phyloP scores from a whole-genome alignment of 2,113 vertebrate species.

The Neotragus moschatus region DNA sequence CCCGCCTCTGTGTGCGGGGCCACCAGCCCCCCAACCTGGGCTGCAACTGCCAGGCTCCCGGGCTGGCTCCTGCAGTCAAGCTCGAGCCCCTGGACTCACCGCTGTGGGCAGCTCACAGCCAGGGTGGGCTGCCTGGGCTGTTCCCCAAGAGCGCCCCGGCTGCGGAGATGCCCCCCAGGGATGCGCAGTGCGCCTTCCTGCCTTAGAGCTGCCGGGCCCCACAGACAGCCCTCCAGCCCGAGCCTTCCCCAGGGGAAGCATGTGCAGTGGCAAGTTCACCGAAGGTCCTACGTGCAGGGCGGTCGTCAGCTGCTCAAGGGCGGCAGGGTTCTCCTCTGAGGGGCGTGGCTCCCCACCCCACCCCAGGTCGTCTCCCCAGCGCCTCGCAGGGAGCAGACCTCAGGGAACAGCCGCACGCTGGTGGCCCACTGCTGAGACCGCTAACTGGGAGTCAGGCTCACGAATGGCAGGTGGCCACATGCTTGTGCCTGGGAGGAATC shows the following conservation, averaged over 20 bases:
- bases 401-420: no score
- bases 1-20: constrained; percentile 81
- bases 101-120: constrained; percentile 78
- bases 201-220: constrained; percentile 60
- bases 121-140: constrained; percentile 71
- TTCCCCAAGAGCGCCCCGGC: constrained; percentile 81
- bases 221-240: fast-evolving
- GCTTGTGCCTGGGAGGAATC: not conserved
- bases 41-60: constrained; percentile 85
- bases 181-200: constrained; percentile 81
- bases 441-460: fast-evolving
- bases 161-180: constrained; percentile 74
- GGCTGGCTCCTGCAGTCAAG: constrained; percentile 88
- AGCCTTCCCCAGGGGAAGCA: not conserved
- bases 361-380: not conserved
- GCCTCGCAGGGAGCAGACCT: fast-evolving
- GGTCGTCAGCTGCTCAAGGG: not conserved
- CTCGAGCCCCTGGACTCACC: constrained; percentile 91
- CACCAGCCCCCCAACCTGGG: constrained; percentile 78
- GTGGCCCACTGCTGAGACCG: fast-evolving
- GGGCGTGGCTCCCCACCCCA: not conserved
- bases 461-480: not conserved
- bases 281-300: not conserved
- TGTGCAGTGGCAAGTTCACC: fast-evolving
- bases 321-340: not conserved